Conservation (phyloP, 2,888 invertebrate species). For the Polylopha cassiicola region DNA sequence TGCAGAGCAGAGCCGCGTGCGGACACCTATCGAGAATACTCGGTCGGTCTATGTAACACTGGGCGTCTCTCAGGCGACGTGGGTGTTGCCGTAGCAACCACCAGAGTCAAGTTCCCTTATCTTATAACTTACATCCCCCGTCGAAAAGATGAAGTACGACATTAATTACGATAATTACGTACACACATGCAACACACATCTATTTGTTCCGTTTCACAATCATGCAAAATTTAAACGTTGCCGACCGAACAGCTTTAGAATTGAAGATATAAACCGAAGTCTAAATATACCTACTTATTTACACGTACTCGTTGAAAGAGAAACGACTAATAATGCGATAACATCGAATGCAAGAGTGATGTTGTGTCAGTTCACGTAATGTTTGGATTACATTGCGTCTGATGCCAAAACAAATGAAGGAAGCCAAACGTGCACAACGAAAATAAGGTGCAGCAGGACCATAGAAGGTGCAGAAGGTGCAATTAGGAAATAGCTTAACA, state of each 20-base stretch:
- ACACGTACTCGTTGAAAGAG: conserved; percentile 51
- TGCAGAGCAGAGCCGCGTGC: conserved; percentile 32
- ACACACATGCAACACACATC: conserved; percentile 77
- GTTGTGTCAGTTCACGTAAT: conserved; percentile 52
- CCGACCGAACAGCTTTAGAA: conserved; percentile 37
- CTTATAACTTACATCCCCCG: conserved; percentile 68
- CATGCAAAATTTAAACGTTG: conserved; percentile 63
- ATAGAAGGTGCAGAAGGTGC: conserved; percentile 56
- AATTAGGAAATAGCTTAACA: conserved; percentile 18
- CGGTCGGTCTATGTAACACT: conserved; percentile 64
- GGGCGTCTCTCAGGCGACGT: conserved; percentile 54
- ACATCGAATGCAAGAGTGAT: conserved; percentile 62
- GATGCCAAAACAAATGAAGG: conserved; percentile 47
- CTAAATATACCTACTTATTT: conserved; percentile 50
- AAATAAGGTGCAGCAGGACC: conserved; percentile 61
- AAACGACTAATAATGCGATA: conserved; percentile 50
- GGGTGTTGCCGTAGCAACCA: conserved; percentile 59
- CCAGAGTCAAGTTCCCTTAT: conserved; percentile 75
- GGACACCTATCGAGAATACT: conserved; percentile 16
- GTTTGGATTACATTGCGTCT: conserved; percentile 41
- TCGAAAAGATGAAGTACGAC: conserved; percentile 73
- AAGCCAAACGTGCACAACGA: conserved; percentile 62
- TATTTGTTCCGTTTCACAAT: conserved; percentile 65
- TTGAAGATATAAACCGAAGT: conserved; percentile 38
- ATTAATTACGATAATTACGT: conserved; percentile 62